phyloP scores from a whole-genome alignment of 2,113 vertebrate genomes.

The Bufo gargarizans region DNA sequence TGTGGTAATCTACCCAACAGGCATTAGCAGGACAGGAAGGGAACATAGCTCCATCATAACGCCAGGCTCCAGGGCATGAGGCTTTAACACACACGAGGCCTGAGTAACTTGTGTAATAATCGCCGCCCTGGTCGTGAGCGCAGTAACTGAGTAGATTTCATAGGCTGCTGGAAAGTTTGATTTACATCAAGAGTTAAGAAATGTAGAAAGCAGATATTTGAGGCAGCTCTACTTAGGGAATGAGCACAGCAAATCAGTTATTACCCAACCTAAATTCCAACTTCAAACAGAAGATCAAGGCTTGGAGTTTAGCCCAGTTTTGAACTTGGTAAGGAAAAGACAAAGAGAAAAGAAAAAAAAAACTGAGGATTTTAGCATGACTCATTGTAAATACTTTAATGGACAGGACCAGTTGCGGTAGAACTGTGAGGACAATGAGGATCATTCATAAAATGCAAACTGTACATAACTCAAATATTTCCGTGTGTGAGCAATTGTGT shows the following conservation, averaged over 20 bases:
- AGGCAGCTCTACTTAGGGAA: conserved; percentile 29
- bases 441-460: conserved; percentile 7
- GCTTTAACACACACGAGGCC: background rate
- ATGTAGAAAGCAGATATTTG: conserved; percentile 33
- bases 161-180: background rate
- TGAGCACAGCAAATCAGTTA: conserved; percentile 36
- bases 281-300: conserved; percentile 49
- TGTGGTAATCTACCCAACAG: background rate
- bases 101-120: background rate
- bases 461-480: background rate
- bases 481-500: background rate
- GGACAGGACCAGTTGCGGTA: background rate
- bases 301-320: conserved; percentile 46
- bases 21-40: background rate
- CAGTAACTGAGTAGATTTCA: background rate
- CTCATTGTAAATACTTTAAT: conserved; percentile 9
- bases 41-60: background rate
- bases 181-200: conserved; percentile 50
- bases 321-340: conserved; percentile 18
- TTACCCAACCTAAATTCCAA: conserved; percentile 5
- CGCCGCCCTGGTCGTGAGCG: background rate
- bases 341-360: conserved; percentile 14
- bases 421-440: background rate
- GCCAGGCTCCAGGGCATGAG: background rate
- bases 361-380: conserved; percentile 20